Evolutionary conservation across 2,888 invertebrate genomes (phyloP).

Genomic region (Enchytraeus crypticus): DNA sequence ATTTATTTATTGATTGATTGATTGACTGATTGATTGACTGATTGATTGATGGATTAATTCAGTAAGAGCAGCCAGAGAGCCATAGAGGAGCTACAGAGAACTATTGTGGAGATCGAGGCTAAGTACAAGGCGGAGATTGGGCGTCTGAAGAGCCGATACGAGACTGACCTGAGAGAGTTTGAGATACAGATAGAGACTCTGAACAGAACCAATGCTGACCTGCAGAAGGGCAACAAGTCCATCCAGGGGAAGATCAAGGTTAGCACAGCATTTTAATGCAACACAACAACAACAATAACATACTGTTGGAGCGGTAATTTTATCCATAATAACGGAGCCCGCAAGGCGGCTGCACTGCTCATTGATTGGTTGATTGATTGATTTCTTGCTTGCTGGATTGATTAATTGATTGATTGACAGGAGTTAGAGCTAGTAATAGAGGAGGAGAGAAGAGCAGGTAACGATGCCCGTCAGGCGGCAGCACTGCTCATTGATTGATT

Average conservation of each 20-base stretch:
- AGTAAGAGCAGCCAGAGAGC: slow-evolving; percentile 47
- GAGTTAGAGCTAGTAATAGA: slow-evolving; percentile 44
- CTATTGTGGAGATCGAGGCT: slow-evolving; percentile 46
- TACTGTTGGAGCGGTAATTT: too few species aligned
- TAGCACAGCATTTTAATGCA: too few species aligned
- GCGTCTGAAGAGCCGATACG: slow-evolving; percentile 48
- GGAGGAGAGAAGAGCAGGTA: slow-evolving; percentile 41
- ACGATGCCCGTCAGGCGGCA: slow-evolving; percentile 40
- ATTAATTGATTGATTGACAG: too few species aligned
- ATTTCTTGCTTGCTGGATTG: too few species aligned
- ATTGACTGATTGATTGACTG: too few species aligned
- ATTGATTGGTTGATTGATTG: too few species aligned
- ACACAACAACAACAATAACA: too few species aligned
- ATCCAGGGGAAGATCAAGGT: slow-evolving; percentile 81
- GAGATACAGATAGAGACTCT: slow-evolving; percentile 35
- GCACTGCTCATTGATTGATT: too few species aligned
- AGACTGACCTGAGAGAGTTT: slow-evolving; percentile 45
- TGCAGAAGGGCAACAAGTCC: slow-evolving; percentile 96
- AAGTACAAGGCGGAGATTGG: slow-evolving; percentile 47
- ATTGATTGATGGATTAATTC: too few species aligned
- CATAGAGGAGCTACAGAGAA: slow-evolving; percentile 47
- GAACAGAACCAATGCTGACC: slow-evolving; percentile 42
- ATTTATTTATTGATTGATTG: too few species aligned
- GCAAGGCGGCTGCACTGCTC: too few species aligned
- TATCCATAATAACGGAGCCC: too few species aligned